Evolutionary conservation across 1,140 invertebrate species (phyloP).

Genomic region (silkworm (Bombyx mori)): ASM3026992v2 NC_085116.1:11575501-11576000

Average conservation of each 20-base stretch:
- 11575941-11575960: conserved; percentile 6
- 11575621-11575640: conserved; percentile 5
- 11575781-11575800: neutral
- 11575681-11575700: conserved; percentile 6
- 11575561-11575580: conserved; percentile 40
- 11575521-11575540: conserved; percentile 62
- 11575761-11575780: too few species aligned
- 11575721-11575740: conserved; percentile 4
- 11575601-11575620: conserved; percentile 10
- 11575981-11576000: neutral
- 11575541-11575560: conserved; percentile 54
- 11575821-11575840: neutral
- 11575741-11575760: conserved; percentile 1
- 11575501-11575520: conserved; percentile 56
- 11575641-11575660: conserved; percentile 5
- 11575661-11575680: conserved; percentile 6
- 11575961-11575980: conserved; percentile 6
- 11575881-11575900: neutral
- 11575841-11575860: too few species aligned
- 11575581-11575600: conserved; percentile 10
- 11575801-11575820: neutral
- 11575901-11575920: neutral
- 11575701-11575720: conserved; percentile 2
- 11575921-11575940: conserved; percentile 1
- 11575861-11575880: too few species aligned